These are phyloP conservation scores for Melanerpes aurifrons DNA, from an alignment of 2,113 vertebrate genomes.

Conservation along the genomic window DNA sequence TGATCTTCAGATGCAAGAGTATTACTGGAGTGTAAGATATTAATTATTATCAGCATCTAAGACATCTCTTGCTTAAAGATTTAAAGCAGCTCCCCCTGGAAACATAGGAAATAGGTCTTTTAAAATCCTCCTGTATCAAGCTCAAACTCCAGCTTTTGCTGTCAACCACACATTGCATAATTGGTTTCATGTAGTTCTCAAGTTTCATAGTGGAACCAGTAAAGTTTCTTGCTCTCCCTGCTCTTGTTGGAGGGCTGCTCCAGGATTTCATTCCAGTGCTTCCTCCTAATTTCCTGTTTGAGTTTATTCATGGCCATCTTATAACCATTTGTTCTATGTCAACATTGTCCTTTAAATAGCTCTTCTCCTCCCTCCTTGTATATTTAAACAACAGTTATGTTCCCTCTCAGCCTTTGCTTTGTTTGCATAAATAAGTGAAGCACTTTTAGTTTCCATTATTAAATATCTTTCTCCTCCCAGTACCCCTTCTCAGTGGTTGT, in stretches of 20 bases:
- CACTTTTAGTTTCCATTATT: background rate
- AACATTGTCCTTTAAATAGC: constrained; percentile 19
- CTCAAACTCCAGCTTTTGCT: constrained; percentile 26
- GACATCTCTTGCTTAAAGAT: constrained; percentile 1
- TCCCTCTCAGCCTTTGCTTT: constrained; percentile 1
- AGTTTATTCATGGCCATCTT: constrained; percentile 5
- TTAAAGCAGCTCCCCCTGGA: constrained; percentile 26
- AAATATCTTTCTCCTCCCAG: background rate
- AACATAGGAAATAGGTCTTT: constrained; percentile 49
- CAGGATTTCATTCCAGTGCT: background rate
- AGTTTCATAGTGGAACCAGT: background rate
- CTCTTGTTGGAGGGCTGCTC: background rate
- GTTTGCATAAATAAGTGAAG: background rate
- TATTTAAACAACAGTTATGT: background rate
- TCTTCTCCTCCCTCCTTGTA: background rate
- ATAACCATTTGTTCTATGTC: constrained; percentile 28
- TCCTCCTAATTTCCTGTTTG: constrained; percentile 45
- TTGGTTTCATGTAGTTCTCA: constrained; percentile 39
- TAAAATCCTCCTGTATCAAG: constrained; percentile 19
- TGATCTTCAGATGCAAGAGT: background rate
- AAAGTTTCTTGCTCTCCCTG: background rate
- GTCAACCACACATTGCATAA: constrained; percentile 2
- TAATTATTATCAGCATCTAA: constrained; percentile 52
- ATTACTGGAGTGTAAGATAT: constrained; percentile 36
- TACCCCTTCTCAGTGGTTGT: background rate